Conservation (phyloP, 1,140 invertebrate species). For the Coelopa frigida region DNA sequence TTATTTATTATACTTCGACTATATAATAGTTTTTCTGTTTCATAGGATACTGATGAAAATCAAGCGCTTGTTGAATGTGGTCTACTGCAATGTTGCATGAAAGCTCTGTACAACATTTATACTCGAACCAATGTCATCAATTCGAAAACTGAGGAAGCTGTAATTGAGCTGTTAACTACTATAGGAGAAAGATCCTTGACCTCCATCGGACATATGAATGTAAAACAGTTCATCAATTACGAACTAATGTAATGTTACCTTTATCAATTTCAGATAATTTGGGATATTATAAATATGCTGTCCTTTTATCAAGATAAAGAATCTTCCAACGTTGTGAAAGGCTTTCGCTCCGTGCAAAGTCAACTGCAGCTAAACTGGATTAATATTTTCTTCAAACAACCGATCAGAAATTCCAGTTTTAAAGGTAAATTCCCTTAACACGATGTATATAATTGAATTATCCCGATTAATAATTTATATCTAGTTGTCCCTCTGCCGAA, state of each 20-base stretch:
- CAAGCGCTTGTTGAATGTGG: conserved; percentile 27
- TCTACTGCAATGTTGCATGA: conserved; percentile 32
- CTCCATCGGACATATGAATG: conserved; percentile 46
- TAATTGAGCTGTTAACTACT: conserved; percentile 45
- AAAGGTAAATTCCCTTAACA: conserved; percentile 8
- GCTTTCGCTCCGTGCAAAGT: conserved; percentile 33
- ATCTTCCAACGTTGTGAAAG: conserved; percentile 24
- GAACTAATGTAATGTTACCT: too few relatives aligned
- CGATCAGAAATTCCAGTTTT: conserved; percentile 15
- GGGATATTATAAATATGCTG: conserved; percentile 39
- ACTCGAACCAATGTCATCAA: conserved; percentile 20
- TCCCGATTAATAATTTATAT: background rate
- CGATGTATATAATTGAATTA: too few relatives aligned
- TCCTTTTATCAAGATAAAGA: conserved; percentile 38
- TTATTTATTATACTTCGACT: background rate
- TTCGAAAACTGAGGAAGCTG: conserved; percentile 25
- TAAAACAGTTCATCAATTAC: too few relatives aligned
- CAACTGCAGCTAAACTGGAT: conserved; percentile 33
- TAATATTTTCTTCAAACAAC: conserved; percentile 29
- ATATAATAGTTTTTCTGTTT: background rate
- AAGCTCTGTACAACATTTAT: conserved; percentile 39
- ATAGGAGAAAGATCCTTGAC: conserved; percentile 48
- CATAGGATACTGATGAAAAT: conserved; percentile 32
- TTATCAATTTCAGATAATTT: conserved; percentile 23
- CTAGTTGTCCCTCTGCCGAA: conserved; percentile 13